Base-by-base conservation (phyloP, 2,888 invertebrate species). In the Drosophila imparisetae region DNA sequence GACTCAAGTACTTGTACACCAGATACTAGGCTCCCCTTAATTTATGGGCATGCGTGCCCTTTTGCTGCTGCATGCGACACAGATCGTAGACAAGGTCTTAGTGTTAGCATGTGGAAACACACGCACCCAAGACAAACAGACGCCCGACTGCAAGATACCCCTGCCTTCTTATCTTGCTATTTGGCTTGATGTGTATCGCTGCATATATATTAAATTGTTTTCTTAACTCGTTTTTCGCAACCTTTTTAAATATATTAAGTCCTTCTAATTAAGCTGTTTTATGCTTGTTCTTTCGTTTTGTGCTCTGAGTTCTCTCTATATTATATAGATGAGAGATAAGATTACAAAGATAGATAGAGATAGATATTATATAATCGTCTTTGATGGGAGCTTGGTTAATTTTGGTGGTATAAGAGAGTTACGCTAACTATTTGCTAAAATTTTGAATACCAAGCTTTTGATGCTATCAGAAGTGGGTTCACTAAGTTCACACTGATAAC, bases 41-140 rank as follows among this genome's bases (percentile, higher is more conserved):
- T 86, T 86, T 86, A 88, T 86, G 85, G 83, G 67, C 80, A 78
- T 81, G 83, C 81, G 74, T 88, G 72, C 74, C 74, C 70, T 64
- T 72, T 59, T 18, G 58, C 10, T 42, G 29, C 42, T 63, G 52
- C n/a, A 54, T 54, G 55, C 53, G 58, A 62, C 64, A 42, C 50
- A 66, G 49, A 53, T 61, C 63, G 52, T 36, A 36, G 34, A 65
- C 72, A 58, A 69, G 58, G 49, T 67, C 64, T 59, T 36, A 29
- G 36, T 38, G 11, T 54, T 54, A 27, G 24, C 53, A 49, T 36
- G 40, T 55, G 24, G 38, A 32, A 13, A 5, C 7, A 38, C 42
- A 40, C 45, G 48, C 53, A 42, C 29, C 42, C 8, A 11, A 45
- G 2, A 7, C 7, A 6, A 29, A 2, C 11, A 34, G 34, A 15